A percentile compares a stretch with the other conserved stretches of the same genome.
phyloP scores from a whole-genome alignment of 1,140 invertebrate species.

The Papilio polyxenes region DNA sequence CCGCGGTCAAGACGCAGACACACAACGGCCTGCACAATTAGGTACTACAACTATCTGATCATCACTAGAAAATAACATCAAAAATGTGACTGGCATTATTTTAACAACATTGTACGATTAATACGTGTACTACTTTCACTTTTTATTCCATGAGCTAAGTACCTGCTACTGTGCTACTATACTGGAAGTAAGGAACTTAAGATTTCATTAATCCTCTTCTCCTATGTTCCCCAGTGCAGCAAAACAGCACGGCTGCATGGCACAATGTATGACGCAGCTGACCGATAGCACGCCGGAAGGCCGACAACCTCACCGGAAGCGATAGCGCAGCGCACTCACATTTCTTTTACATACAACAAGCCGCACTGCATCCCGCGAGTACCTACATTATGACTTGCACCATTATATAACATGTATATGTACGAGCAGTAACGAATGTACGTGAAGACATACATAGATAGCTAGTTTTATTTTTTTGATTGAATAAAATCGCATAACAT shows the following conservation, averaged over 20 bases:
- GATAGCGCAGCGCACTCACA: slow-evolving; percentile 39
- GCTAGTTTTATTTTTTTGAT: not conserved
- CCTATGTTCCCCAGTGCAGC: not conserved
- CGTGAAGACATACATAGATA: not conserved
- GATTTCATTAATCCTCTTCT: not conserved
- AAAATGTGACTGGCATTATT: not conserved
- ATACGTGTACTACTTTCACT: too few relatives aligned
- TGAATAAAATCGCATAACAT: not conserved
- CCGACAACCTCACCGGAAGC: slow-evolving; percentile 51
- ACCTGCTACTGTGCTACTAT: too few relatives aligned
- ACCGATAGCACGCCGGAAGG: slow-evolving; percentile 51
- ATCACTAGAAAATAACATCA: not conserved
- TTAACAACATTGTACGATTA: too few relatives aligned
- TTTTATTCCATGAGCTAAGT: too few relatives aligned
- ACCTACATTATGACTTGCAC: not conserved
- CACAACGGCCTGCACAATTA: too few relatives aligned
- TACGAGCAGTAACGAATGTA: not conserved
- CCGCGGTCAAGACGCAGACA: not conserved
- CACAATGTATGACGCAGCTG: slow-evolving; percentile 46
- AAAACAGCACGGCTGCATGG: not conserved
- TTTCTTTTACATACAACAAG: slow-evolving; percentile 20
- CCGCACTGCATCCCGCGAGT: too few relatives aligned
- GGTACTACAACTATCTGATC: not conserved
- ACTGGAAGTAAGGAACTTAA: not conserved
- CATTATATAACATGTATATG: not conserved